These are phyloP conservation scores for Trypoxylus dichotomus DNA, from an alignment of 1,140 invertebrate genomes.

Conservation along the genomic window DNA sequence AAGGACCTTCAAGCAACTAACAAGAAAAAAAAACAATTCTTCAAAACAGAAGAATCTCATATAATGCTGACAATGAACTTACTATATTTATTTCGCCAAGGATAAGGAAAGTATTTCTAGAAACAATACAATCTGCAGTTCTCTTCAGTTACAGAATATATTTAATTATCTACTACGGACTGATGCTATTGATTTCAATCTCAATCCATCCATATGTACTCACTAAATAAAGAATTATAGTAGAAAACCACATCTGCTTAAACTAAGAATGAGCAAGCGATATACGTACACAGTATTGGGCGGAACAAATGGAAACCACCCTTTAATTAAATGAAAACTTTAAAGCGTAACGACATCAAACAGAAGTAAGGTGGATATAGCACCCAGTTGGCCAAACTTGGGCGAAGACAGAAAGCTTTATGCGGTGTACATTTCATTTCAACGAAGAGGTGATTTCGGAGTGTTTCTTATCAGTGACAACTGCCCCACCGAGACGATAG, in stretches of 20 bases:
- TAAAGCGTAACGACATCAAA: not conserved
- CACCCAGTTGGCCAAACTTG: conserved; percentile 20
- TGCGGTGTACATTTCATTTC: not conserved
- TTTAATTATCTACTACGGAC: too few relatives aligned
- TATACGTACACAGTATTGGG: not conserved
- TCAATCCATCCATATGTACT: not conserved
- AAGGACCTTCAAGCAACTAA: too few relatives aligned
- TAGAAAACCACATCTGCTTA: not conserved
- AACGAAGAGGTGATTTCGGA: conserved; percentile 29
- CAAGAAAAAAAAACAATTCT: too few relatives aligned
- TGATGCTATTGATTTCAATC: too few relatives aligned
- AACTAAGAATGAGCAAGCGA: not conserved
- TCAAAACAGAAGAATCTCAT: too few relatives aligned
- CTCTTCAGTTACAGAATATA: too few relatives aligned
- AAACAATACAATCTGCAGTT: too few relatives aligned
- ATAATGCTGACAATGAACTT: too few relatives aligned
- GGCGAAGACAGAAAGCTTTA: conserved; percentile 28
- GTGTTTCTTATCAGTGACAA: conserved; percentile 40
- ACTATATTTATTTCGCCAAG: too few relatives aligned
- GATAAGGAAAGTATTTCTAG: too few relatives aligned
- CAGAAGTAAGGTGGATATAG: conserved; percentile 5
- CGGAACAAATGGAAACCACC: not conserved
- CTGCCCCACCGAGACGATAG: conserved; percentile 43
- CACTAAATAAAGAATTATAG: not conserved
- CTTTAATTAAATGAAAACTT: conserved; percentile 14